Evolutionary conservation across 2,888 invertebrate genomes (phyloP).

Genomic region (Pyrrhosoma nymphula): DNA sequence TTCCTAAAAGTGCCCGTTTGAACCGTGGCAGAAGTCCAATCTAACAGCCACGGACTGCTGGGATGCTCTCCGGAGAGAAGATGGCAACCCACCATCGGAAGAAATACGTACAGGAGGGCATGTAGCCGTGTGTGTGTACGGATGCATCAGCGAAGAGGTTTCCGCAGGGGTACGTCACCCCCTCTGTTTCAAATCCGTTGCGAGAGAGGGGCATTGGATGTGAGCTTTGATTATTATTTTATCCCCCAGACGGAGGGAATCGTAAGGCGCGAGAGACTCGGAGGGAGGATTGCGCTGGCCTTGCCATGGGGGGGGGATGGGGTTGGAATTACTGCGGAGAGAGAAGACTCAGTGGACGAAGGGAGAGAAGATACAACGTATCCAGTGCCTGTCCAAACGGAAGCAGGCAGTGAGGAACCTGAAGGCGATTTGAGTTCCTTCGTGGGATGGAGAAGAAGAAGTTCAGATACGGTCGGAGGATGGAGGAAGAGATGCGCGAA

Average conservation of each 20-base stretch:
- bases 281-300: not conserved
- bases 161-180: not conserved
- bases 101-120: too few species aligned
- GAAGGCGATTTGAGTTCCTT: not conserved
- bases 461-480: not conserved
- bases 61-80: too few species aligned
- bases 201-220: not conserved
- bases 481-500: not conserved
- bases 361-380: not conserved
- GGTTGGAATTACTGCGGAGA: not conserved
- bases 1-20: too few species aligned
- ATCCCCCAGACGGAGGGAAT: not conserved
- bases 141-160: not conserved
- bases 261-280: not conserved
- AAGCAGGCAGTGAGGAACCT: not conserved
- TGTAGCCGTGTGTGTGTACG: not conserved
- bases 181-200: not conserved
- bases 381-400: not conserved
- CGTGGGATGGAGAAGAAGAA: not conserved
- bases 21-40: too few species aligned
- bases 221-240: constrained; percentile 25
- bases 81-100: too few species aligned
- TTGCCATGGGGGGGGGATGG: not conserved
- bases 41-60: too few species aligned
- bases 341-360: not conserved